Conservation (phyloP, 2,888 invertebrate species). For the Pyrgus malvae region DNA sequence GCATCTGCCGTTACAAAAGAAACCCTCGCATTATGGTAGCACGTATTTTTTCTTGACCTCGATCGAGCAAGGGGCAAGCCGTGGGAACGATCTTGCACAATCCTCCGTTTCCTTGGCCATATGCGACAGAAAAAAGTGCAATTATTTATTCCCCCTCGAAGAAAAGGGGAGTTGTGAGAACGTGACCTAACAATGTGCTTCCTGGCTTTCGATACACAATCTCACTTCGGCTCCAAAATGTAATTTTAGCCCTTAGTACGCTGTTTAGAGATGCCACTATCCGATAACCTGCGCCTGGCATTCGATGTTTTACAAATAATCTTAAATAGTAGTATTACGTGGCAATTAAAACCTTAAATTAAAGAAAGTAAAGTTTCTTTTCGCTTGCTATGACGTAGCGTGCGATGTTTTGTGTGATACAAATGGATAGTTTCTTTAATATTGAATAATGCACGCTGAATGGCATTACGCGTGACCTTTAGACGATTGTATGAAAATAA, state of each 20-base stretch:
- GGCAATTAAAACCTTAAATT: constrained; percentile 36
- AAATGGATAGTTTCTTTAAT: constrained; percentile 63
- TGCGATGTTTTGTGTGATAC: constrained; percentile 40
- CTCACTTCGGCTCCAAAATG: constrained; percentile 47
- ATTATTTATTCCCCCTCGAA: constrained; percentile 81
- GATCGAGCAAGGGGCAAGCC: constrained; percentile 75
- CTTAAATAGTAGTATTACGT: constrained; percentile 52
- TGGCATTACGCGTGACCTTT: constrained; percentile 79
- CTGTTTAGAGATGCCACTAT: constrained; percentile 53
- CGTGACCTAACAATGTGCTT: constrained; percentile 82
- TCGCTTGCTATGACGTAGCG: constrained; percentile 22
- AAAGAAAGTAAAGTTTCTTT: constrained; percentile 35
- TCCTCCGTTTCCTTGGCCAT: constrained; percentile 78
- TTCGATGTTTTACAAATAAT: constrained; percentile 62
- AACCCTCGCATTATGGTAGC: constrained; percentile 71
- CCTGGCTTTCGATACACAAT: constrained; percentile 78
- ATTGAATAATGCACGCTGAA: constrained; percentile 62
- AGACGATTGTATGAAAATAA: constrained; percentile 77
- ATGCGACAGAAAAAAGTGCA: constrained; percentile 82
- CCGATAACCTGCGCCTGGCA: constrained; percentile 46
- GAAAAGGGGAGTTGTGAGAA: constrained; percentile 81
- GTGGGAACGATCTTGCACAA: constrained; percentile 79
- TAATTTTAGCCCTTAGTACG: constrained; percentile 59
- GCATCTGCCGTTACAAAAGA: constrained; percentile 76
- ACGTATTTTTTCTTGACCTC: constrained; percentile 81